Conservation (phyloP, 2,797 vertebrate genomes). For the Botia almorhae region DNA sequence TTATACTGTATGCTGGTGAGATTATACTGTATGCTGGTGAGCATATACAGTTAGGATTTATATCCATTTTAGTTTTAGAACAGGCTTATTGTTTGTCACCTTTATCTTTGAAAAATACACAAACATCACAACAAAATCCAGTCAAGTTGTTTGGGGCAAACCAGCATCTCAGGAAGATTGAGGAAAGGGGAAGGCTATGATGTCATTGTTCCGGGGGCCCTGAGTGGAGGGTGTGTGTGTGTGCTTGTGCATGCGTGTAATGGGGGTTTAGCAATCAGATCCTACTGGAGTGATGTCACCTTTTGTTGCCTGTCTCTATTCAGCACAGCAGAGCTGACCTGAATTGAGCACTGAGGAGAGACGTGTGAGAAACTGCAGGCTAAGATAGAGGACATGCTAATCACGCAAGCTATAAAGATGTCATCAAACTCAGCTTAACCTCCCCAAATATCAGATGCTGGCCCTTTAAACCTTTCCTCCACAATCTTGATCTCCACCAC, state of each 20-base stretch:
- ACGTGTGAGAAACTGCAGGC: constrained; percentile 51
- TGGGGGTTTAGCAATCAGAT: constrained; percentile 53
- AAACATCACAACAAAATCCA: constrained; percentile 63
- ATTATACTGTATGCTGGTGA: background rate
- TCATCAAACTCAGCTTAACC: constrained; percentile 58
- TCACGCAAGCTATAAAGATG: constrained; percentile 68
- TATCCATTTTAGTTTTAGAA: background rate
- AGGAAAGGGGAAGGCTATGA: constrained; percentile 64
- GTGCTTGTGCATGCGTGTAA: constrained; percentile 32
- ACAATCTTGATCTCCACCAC: constrained; percentile 52
- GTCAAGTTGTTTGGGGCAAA: constrained; percentile 63
- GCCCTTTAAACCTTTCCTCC: background rate
- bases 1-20: too few relatives aligned
- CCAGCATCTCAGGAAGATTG: constrained; percentile 62
- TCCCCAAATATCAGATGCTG: constrained; percentile 39
- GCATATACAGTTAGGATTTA: background rate
- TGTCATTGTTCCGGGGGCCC: constrained; percentile 60
- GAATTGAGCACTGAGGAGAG: constrained; percentile 51
- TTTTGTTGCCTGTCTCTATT: constrained; percentile 49
- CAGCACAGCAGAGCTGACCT: constrained; percentile 38
- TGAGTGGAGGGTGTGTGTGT: constrained; percentile 6
- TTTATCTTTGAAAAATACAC: constrained; percentile 44
- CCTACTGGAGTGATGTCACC: constrained; percentile 52
- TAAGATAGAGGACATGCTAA: constrained; percentile 7
- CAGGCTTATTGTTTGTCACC: background rate